A percentile compares a stretch with the other conserved stretches of the same genome.
These are phyloP conservation scores for Cantharis flavilabris DNA, from an alignment of 2,888 invertebrate species.

Conservation along the genomic window DNA sequence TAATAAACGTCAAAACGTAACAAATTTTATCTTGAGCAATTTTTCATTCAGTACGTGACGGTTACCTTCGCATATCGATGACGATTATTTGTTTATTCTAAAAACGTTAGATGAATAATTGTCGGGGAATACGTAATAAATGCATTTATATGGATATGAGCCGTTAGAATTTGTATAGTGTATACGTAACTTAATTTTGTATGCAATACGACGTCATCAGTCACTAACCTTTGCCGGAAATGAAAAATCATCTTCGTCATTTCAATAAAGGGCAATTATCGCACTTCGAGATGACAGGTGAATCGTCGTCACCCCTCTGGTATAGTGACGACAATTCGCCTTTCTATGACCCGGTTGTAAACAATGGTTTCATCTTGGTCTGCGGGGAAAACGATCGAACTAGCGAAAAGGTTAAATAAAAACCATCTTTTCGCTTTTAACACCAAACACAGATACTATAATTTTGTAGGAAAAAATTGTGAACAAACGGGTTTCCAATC, in stretches of 20 bases:
- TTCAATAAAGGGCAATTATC: not conserved
- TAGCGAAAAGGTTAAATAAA: not conserved
- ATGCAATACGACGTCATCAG: slow-evolving; percentile 29
- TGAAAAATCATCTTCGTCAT: not conserved
- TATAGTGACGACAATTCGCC: not conserved
- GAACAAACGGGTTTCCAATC: not conserved
- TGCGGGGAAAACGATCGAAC: not conserved
- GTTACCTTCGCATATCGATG: slow-evolving; percentile 4
- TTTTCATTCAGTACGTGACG: not conserved
- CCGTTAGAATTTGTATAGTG: slow-evolving; percentile 28
- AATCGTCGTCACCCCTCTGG: not conserved
- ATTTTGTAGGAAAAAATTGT: not conserved
- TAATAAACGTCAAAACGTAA: not conserved
- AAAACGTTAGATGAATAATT: not conserved
- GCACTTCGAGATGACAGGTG: not conserved
- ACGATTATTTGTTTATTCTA: not conserved
- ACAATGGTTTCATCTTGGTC: not conserved
- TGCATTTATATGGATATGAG: slow-evolving; percentile 19
- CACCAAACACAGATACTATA: not conserved
- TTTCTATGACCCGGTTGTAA: not conserved
- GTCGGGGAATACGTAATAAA: slow-evolving; percentile 13
- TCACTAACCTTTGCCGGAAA: slow-evolving; percentile 35
- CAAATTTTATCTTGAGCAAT: not conserved
- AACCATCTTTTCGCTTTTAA: not conserved
- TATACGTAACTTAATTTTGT: slow-evolving; percentile 24